phyloP scores from a whole-genome alignment of 2,888 invertebrate species.

The Sepiola atlantica region DNA sequence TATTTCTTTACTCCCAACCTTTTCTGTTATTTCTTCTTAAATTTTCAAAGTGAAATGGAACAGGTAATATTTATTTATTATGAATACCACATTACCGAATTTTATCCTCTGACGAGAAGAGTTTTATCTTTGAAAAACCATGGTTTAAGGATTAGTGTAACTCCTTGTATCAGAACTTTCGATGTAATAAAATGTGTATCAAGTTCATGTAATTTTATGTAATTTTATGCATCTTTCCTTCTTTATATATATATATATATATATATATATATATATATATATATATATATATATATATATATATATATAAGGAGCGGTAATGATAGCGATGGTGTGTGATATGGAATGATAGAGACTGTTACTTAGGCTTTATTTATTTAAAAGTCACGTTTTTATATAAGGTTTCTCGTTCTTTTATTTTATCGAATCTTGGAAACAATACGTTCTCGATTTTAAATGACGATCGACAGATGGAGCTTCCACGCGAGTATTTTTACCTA shows the following conservation, averaged over 20 bases:
- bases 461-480: not conserved
- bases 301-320: accelerated
- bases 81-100: too few relatives aligned
- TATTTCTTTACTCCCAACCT: too few relatives aligned
- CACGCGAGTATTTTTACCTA: not conserved
- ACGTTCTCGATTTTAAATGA: not conserved
- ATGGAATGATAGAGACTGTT: not conserved
- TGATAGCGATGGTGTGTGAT: not conserved
- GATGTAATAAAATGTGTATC: too few relatives aligned
- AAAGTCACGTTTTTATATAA: not conserved
- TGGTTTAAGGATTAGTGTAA: too few relatives aligned
- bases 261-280: not conserved
- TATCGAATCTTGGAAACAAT: not conserved
- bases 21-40: too few relatives aligned
- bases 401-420: not conserved
- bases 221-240: too few relatives aligned
- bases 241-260: not conserved
- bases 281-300: not conserved
- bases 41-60: too few relatives aligned
- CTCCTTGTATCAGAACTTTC: too few relatives aligned
- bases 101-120: too few relatives aligned
- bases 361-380: not conserved
- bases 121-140: too few relatives aligned
- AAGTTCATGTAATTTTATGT: too few relatives aligned
- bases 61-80: too few relatives aligned